Percentiles rank a stretch among this genome's conserved stretches.
phyloP scores from a whole-genome alignment of 2,888 invertebrate genomes.

The Latrodectus hesperus region DNA sequence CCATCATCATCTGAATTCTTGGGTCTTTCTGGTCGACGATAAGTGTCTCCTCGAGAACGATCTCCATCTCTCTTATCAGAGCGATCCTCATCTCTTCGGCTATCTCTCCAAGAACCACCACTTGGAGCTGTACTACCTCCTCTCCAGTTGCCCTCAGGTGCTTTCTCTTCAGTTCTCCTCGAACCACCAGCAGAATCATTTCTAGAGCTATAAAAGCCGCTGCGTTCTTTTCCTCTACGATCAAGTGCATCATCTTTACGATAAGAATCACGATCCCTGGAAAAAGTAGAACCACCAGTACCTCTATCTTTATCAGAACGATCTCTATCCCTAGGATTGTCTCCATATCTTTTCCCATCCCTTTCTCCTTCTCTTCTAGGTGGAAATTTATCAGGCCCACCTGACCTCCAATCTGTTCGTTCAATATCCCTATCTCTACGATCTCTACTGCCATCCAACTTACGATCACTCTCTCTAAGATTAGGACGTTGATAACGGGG shows the following conservation, averaged over 20 bases:
- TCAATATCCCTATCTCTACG: slow-evolving; percentile 22
- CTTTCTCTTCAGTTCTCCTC: background rate
- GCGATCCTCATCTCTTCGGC: background rate
- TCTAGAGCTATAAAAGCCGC: background rate
- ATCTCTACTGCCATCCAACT: slow-evolving; percentile 1
- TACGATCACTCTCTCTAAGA: slow-evolving; percentile 22
- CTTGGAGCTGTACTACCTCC: slow-evolving; percentile 17
- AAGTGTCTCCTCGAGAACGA: slow-evolving; percentile 18
- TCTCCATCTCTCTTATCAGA: slow-evolving; percentile 35
- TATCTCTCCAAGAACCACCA: background rate
- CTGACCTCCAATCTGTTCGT: slow-evolving; percentile 45
- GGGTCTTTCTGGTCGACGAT: slow-evolving; percentile 15
- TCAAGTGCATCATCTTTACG: background rate
- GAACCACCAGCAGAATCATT: slow-evolving; percentile 19
- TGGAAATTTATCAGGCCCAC: slow-evolving; percentile 32
- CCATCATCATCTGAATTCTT: slow-evolving; percentile 49
- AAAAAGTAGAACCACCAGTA: background rate
- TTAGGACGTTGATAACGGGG: background rate
- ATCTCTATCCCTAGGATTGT: background rate
- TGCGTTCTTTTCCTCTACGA: slow-evolving; percentile 12
- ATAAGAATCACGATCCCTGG: background rate
- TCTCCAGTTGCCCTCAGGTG: slow-evolving; percentile 5
- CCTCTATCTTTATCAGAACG: slow-evolving; percentile 6
- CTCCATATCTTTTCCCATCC: background rate
- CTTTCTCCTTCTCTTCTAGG: slow-evolving; percentile 14